Conservation (phyloP, 1,140 invertebrate genomes). For the Procambarus virginalis region DNA sequence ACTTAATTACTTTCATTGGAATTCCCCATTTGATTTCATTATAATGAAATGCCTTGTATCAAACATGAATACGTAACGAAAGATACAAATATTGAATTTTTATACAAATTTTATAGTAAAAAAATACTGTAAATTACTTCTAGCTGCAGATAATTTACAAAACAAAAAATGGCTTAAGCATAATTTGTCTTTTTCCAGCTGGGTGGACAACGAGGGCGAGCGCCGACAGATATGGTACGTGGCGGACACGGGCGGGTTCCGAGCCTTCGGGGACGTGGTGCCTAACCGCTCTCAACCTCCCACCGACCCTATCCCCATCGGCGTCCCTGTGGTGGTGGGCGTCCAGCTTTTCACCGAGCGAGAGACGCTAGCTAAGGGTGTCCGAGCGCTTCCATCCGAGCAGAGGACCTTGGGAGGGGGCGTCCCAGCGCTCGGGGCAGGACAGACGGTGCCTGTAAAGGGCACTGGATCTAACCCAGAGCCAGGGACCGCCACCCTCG, state of each 20-base stretch:
- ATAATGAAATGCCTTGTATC: too few relatives aligned
- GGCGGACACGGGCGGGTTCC: slow-evolving; percentile 51
- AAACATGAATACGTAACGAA: too few relatives aligned
- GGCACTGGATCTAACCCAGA: not conserved
- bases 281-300: not conserved
- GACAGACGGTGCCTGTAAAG: not conserved
- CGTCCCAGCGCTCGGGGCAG: not conserved
- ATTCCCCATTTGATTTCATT: too few relatives aligned
- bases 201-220: slow-evolving; percentile 47
- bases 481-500: not conserved
- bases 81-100: too few relatives aligned
- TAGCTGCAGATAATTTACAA: too few relatives aligned
- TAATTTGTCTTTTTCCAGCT: slow-evolving; percentile 26
- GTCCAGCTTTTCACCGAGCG: not conserved
- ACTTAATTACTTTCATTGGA: too few relatives aligned
- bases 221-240: slow-evolving; percentile 32
- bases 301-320: slow-evolving; percentile 1
- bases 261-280: slow-evolving; percentile 40
- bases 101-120: too few relatives aligned
- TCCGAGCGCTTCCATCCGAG: not conserved
- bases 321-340: slow-evolving; percentile 36
- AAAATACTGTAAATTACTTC: too few relatives aligned
- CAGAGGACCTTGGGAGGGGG: not conserved
- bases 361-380: not conserved
- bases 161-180: too few relatives aligned